Evolutionary conservation across 1,140 invertebrate species (phyloP), one percentile per base, ranked within the genome.

Genomic region (Sweltsa coloradensis): DNA sequence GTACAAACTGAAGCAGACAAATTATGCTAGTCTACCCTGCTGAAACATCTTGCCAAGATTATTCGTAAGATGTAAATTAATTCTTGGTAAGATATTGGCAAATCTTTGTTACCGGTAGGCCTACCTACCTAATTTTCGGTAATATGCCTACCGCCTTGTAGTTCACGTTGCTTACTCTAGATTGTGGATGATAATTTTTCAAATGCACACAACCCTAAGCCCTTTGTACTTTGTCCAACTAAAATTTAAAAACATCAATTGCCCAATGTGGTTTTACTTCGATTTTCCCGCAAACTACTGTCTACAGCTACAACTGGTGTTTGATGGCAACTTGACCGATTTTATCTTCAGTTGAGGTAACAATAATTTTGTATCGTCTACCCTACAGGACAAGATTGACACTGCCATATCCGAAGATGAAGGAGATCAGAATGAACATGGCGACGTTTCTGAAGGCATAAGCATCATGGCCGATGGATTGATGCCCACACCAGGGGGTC

Each of bases 331-430:
- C 9, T 49, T 41, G 41, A 51, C 29, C 21, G 16, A 25, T 21
- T 40, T 53, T 23, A 16, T 44, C 5, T 37, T 41, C 25, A 48
- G 34, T 31, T 51, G 31, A 44, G 47, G 55, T 19, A 49, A 49
- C 49, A 25, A 51, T 16, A 37, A 3, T 29, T 48, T 19, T 22
- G 47, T 29, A 40, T 34, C 39, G 41, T 44, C 34, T 56, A 11
- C 37, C 48, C 58, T 67, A 55, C 59, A 81, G 76, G 74, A 79
- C 61, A 85, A 85, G 67, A 64, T 88, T 51, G 83, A 89, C 60
- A 76, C 84, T 47, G 79, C 82, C 25, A 66, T 83, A 45, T 86
- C 83, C 2, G 86, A 91, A 57, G 86, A 91, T 70, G 87, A 91
- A 58, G 81, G 83, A 57, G 37, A 53, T 22, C 22, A 36, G 3